phyloP scores from a whole-genome alignment of 2,888 invertebrate genomes.

The Brachypalpus laphriformis region DNA sequence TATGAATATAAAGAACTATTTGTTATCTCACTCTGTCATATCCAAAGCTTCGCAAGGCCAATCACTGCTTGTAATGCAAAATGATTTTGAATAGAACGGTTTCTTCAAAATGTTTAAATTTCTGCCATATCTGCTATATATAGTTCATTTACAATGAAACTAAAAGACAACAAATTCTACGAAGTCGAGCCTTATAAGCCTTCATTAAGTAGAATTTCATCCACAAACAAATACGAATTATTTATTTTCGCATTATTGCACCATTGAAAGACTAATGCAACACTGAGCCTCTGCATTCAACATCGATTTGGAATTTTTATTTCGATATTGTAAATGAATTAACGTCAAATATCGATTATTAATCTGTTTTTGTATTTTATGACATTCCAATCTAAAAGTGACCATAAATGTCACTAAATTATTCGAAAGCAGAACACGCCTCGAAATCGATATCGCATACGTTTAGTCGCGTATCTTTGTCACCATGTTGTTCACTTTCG shows the following conservation, averaged over 20 bases:
- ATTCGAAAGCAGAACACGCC: not conserved
- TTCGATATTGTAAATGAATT: not conserved
- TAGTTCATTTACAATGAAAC: too few species aligned
- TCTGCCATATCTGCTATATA: too few species aligned
- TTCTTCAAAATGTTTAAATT: too few species aligned
- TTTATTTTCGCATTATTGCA: not conserved
- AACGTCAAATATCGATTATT: not conserved
- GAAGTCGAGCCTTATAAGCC: too few species aligned
- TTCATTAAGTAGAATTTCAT: too few species aligned
- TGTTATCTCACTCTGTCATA: too few species aligned
- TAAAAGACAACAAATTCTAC: too few species aligned
- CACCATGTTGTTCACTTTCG: constrained; percentile 28
- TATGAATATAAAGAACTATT: too few species aligned
- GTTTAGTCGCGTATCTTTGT: not conserved
- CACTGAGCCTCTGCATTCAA: not conserved
- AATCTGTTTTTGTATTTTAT: not conserved
- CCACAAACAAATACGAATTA: too few species aligned
- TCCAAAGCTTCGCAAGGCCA: too few species aligned
- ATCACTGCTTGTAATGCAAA: too few species aligned
- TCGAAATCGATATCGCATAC: constrained; percentile 1
- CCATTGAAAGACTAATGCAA: not conserved
- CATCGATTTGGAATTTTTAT: not conserved
- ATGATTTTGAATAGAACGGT: too few species aligned
- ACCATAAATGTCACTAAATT: not conserved
- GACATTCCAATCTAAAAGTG: not conserved